Percentiles rank a stretch among this genome's conserved stretches.
Conservation (phyloP, 2,113 vertebrate genomes). For the Carollia perspicillata region DNA sequence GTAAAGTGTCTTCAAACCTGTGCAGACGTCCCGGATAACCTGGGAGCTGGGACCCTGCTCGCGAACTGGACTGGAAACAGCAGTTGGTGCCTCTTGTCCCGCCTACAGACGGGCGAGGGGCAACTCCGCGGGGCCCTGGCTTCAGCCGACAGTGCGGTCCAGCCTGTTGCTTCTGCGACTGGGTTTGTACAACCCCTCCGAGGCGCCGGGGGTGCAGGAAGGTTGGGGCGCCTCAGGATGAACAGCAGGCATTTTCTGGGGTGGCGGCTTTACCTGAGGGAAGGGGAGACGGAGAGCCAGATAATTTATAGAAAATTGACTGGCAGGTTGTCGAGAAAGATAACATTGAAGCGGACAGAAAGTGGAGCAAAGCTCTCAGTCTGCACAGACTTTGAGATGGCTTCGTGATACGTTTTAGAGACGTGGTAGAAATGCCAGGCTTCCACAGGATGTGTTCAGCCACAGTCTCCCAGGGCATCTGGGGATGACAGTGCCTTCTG, state of each 20-base stretch:
- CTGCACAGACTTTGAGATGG: neutral
- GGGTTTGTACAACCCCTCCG: neutral
- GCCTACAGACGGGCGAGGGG: neutral
- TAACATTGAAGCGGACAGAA: no score
- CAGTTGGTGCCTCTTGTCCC: neutral
- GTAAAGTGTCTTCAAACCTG: neutral
- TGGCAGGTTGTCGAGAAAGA: neutral
- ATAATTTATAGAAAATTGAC: neutral
- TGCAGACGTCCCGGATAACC: neutral
- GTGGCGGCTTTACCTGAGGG: neutral
- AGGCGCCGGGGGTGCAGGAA: neutral
- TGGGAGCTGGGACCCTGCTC: neutral
- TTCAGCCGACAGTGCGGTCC: no score
- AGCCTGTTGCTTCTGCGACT: accelerated
- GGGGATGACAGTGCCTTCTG: neutral
- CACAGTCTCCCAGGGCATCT: no score
- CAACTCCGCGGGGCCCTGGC: no score
- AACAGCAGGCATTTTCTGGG: neutral
- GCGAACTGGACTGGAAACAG: neutral
- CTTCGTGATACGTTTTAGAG: neutral
- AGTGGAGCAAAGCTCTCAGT: neutral
- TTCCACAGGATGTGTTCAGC: neutral
- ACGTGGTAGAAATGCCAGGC: neutral
- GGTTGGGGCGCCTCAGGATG: neutral
- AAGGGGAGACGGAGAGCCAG: neutral